Percentiles rank a stretch among this genome's conserved stretches.
These are phyloP conservation scores for Vulpes ferrilata DNA, from an alignment of 2,113 vertebrate species.

Conservation along the genomic window DNA sequence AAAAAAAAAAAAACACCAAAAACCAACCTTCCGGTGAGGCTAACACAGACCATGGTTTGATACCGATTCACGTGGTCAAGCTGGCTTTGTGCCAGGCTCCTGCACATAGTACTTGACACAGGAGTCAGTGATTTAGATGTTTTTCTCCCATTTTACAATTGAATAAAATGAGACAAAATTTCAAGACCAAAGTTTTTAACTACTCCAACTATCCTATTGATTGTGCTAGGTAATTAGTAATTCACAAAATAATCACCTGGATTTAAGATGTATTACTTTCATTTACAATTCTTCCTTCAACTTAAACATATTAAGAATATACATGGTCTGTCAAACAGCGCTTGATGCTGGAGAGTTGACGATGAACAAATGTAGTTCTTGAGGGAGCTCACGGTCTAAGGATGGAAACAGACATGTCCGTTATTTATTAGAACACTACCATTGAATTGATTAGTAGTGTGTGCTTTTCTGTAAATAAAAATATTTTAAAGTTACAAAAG, in stretches of 20 bases:
- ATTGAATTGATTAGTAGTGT: background rate
- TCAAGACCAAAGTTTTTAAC: background rate
- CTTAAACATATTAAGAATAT: background rate
- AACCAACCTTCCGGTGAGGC: background rate
- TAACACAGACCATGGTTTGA: background rate
- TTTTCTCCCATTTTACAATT: constrained; percentile 12
- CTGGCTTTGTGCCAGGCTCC: background rate
- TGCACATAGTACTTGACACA: background rate
- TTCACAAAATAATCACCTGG: background rate
- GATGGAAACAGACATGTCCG: background rate
- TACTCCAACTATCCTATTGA: background rate
- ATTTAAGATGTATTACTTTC: background rate
- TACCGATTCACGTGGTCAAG: background rate
- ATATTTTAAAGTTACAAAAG: constrained; percentile 8
- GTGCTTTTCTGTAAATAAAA: constrained; percentile 30
- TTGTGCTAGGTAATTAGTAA: background rate
- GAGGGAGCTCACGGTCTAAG: background rate
- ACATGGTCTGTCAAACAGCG: background rate
- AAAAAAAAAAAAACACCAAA: background rate
- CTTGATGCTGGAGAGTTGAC: background rate
- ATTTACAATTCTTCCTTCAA: background rate
- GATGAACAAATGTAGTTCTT: background rate
- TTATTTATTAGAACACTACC: background rate
- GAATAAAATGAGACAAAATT: background rate
- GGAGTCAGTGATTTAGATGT: background rate